These are phyloP conservation scores for Tetanocera ferruginea DNA, from an alignment of 2,888 invertebrate species.

Conservation along the genomic window DNA sequence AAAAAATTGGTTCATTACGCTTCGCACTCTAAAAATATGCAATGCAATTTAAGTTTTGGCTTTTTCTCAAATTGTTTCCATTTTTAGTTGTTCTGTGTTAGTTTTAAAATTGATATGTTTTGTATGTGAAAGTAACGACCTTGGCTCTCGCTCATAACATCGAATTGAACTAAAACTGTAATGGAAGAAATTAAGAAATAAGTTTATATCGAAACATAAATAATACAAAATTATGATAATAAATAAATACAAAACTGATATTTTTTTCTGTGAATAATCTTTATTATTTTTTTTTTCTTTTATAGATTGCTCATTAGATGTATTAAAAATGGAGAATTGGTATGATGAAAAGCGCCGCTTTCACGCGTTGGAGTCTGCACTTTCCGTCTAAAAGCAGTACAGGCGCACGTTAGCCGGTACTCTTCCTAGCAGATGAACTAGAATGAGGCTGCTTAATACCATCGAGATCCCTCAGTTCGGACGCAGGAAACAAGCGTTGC, in stretches of 20 bases:
- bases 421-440: too few species aligned
- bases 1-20: conserved; percentile 37
- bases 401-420: too few species aligned
- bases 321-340: too few species aligned
- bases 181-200: neutral
- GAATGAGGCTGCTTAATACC: too few species aligned
- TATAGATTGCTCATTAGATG: too few species aligned
- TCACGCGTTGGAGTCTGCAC: too few species aligned
- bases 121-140: neutral
- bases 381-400: too few species aligned
- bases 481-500: too few species aligned
- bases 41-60: neutral
- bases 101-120: neutral
- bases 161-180: neutral
- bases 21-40: conserved; percentile 10
- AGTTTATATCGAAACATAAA: neutral
- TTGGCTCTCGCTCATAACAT: neutral
- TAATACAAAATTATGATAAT: neutral
- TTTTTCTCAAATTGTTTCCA: neutral
- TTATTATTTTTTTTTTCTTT: too few species aligned
- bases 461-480: too few species aligned
- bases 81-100: too few species aligned
- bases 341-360: too few species aligned
- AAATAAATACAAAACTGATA: neutral
- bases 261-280: neutral